Conservation (phyloP, 2,113 vertebrate genomes). For the Cacatua alba region DNA sequence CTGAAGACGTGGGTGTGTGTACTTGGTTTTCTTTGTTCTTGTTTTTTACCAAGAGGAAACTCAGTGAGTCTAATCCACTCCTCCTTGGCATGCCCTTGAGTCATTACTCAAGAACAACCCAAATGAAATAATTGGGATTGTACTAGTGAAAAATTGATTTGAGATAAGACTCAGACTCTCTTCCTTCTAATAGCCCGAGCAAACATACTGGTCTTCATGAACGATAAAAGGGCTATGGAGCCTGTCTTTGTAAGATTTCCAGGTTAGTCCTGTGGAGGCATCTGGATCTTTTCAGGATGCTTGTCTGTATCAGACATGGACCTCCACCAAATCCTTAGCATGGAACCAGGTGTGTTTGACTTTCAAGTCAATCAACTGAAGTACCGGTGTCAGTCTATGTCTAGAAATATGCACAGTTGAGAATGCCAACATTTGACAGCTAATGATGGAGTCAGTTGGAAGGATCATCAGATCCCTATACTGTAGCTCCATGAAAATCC, state of each 20-base stretch:
- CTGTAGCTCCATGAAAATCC: slow-evolving; percentile 18
- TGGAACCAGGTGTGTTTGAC: background rate
- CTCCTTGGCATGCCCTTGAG: background rate
- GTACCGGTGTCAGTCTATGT: background rate
- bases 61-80: background rate
- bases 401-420: background rate
- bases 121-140: slow-evolving; percentile 13
- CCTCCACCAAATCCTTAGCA: background rate
- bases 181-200: background rate
- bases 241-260: background rate
- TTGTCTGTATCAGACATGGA: background rate
- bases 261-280: background rate
- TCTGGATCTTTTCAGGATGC: background rate
- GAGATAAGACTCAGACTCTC: background rate
- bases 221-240: background rate
- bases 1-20: background rate
- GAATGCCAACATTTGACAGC: slow-evolving; percentile 11
- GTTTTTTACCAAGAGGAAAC: background rate
- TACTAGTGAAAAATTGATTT: background rate
- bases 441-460: background rate
- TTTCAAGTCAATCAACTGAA: slow-evolving; percentile 13
- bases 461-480: background rate
- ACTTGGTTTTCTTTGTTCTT: slow-evolving; percentile 14
- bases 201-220: background rate
- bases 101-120: background rate